Evolutionary conservation across 2,888 invertebrate species (phyloP), one percentile per base, ranked within the genome.

Genomic region (Abrostola tripartita): DNA sequence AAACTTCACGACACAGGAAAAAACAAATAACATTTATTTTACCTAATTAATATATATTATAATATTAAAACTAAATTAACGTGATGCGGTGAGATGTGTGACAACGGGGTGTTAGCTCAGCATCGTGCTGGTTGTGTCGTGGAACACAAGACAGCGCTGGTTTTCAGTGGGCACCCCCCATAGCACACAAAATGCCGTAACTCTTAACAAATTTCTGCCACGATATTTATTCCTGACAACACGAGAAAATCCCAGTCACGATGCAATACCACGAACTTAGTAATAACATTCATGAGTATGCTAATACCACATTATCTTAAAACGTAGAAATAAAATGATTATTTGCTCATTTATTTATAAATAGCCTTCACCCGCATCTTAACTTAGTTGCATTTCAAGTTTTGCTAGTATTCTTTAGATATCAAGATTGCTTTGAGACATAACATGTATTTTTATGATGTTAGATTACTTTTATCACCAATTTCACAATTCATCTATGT

Each of bases 231-330:
- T 9, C 24, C 44, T 47, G 14, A 47, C 44, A 0, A 7, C 4
- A 12, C 0, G 12, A n/a, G 12, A 47, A 14, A 47, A 47, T 14
- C 44, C 8, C 44, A 47, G 14, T 47, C 44, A 47, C 44, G 44
- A 14, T 24, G 9, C 44, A 47, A 24, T 7, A 12, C 7, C 24
- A 14, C 14, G 14, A 24, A 7, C 12, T 24, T 10, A 24, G 14
- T 6, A 24, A 9, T 47, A 24, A 47, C 24, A 24, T 24, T 37
- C 36, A 56, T 64, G 52, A 60, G 59, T 55, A 71, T 57, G 74
- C 35, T 63, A 74, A 71, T 74, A 40, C 65, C 12, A 49, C 71
- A 75, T 70, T 70, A 54, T 49, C 56, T 64, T 70, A 52, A 70
- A 75, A 65, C 49, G 24, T 9, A 51, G 10, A 57, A 24, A 55